A percentile compares a stretch with the other conserved stretches of the same genome.
Conservation (phyloP, 2,888 invertebrate genomes). For the Callinectes sapidus region DNA sequence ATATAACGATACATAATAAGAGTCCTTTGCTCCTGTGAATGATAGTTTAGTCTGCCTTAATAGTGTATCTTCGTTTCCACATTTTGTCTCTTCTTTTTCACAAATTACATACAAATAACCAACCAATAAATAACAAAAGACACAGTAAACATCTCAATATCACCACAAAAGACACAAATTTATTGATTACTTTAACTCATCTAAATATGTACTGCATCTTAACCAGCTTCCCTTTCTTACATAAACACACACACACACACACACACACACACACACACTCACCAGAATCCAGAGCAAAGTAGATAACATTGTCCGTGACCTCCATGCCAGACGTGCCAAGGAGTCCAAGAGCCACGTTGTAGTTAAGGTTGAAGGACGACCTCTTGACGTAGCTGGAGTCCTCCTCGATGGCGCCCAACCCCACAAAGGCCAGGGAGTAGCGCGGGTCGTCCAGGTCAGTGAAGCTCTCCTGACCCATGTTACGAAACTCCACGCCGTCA, state of each 20-base stretch:
- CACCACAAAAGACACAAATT: no score
- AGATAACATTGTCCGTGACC: constrained; percentile 67
- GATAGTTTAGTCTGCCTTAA: no score
- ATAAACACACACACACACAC: neutral
- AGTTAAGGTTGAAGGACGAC: constrained; percentile 69
- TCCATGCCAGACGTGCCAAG: constrained; percentile 49
- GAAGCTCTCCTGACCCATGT: constrained; percentile 67
- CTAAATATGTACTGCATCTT: no score
- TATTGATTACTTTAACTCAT: no score
- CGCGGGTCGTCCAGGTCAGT: constrained; percentile 60
- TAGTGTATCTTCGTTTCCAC: no score
- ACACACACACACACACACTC: constrained; percentile 28
- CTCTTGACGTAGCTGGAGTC: constrained; percentile 57
- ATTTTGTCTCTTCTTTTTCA: no score
- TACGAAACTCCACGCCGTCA: constrained; percentile 58
- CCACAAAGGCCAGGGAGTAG: constrained; percentile 61
- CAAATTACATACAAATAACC: no score
- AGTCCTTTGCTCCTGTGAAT: no score
- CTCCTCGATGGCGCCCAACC: constrained; percentile 16
- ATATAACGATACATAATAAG: no score
- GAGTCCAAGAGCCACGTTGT: constrained; percentile 64
- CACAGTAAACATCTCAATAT: no score
- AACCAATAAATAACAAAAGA: no score
- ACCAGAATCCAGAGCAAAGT: constrained; percentile 63
- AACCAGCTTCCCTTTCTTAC: no score